Base-by-base conservation (phyloP, 2,113 vertebrate genomes). In the Microcebus ravelobensis region DNA sequence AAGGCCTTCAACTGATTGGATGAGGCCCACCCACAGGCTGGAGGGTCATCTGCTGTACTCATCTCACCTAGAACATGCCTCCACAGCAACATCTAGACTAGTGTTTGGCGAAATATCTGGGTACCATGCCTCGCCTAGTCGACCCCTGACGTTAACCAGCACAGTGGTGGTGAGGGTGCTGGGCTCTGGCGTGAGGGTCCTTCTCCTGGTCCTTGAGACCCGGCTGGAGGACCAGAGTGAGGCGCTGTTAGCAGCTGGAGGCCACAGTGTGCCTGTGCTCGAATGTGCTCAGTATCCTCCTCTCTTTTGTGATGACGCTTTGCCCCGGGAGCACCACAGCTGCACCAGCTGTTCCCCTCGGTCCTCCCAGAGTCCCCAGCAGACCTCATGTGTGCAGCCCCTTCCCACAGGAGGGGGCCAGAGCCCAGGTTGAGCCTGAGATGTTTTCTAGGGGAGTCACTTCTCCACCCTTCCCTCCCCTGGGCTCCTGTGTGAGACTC, bases 331-430 rank as follows among this genome's bases (percentile, higher is more conserved):
- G 6, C 82, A 42, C 57, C 29, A 39, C 0, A 39, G 21, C 9
- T 42, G 27, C 2, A 34, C 29, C 29, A 0, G 20, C 45, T 42
- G 39, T 42, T 1, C 57, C 27, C 34, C 36, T 31, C 11, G 21
- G 63, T 39, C 29, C 31, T 65, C 34, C 3, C 31, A 8, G 15
- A 27, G 8, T n/a, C 34, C 21, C 23, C 10, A 0, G 1, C 2
- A 12, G 21, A 6, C 34, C 21, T 15, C 2, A 0, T 3, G 21
- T 52, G 12, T 1, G 4, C 4, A 15, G 25, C 25, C 45, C 36
- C 15, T 15, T 31, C 14, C 39, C 73, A 12, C 8, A 18, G 45
- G 25, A 8, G 45, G 65, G 8, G 65, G 27, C 25, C 61, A 45
- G 63, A 71, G 31, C 45, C 34, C 1, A 5, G 36, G n/a, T 31